Conservation (phyloP, 92 coral and sea anemone species). For the Anthopleura xanthogrammica region DNA sequence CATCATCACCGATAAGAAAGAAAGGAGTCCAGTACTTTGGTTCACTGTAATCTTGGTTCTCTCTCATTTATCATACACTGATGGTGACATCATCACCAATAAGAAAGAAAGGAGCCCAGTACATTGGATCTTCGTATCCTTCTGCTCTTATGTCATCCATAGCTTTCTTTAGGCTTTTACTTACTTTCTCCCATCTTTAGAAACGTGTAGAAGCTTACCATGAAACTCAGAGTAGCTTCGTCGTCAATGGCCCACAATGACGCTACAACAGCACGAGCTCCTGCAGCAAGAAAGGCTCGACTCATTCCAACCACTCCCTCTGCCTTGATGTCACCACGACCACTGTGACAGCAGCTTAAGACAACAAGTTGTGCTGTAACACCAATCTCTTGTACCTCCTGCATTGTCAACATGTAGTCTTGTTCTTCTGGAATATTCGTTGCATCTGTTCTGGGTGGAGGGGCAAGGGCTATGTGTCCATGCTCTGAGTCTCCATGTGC, state of each 20-base stretch:
- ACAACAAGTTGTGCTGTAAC: slow-evolving; percentile 4
- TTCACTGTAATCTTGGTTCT: no score
- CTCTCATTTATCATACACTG: background rate
- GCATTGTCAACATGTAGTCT: slow-evolving; percentile 8
- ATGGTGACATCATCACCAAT: background rate
- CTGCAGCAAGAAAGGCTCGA: background rate
- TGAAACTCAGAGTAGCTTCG: background rate
- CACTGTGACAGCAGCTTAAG: slow-evolving; percentile 4
- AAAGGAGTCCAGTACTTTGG: no score
- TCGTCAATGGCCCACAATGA: background rate
- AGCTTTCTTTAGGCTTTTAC: background rate
- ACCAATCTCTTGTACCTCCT: slow-evolving; percentile 8
- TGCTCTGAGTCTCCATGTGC: background rate
- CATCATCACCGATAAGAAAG: no score
- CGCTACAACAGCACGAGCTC: slow-evolving; percentile 1
- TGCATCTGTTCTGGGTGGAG: background rate
- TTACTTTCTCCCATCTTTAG: background rate
- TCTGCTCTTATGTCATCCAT: background rate
- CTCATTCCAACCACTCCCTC: slow-evolving; percentile 12
- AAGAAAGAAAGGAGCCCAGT: background rate
- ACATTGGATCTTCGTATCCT: background rate
- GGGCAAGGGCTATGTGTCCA: slow-evolving; percentile 5
- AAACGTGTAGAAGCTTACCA: background rate
- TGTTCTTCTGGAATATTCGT: background rate
- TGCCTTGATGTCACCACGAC: slow-evolving; percentile 6